Percentiles rank a stretch among this genome's conserved stretches.
These are phyloP conservation scores for Pyrgus malvae DNA, from an alignment of 2,888 invertebrate species.

Conservation along the genomic window DNA sequence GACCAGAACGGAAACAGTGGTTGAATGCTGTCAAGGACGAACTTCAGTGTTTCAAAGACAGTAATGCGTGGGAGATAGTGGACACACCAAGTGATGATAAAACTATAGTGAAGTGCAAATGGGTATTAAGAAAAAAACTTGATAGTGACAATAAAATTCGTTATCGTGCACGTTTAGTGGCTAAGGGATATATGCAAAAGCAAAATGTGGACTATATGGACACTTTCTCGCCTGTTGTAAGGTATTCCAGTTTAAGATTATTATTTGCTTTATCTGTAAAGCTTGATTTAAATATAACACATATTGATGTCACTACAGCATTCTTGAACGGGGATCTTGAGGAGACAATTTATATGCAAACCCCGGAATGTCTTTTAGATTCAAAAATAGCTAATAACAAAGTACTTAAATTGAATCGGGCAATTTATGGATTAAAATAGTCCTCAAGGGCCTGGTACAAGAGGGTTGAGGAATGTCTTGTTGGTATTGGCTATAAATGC, in stretches of 20 bases:
- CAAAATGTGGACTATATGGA: not conserved
- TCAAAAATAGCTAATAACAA: not conserved
- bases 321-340: not conserved
- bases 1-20: not conserved
- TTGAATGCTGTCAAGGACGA: not conserved
- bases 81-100: not conserved
- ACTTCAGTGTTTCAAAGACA: not conserved
- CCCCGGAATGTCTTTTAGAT: not conserved
- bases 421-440: slow-evolving; percentile 30
- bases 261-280: not conserved
- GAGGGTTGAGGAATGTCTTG: slow-evolving; percentile 18
- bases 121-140: slow-evolving; percentile 32
- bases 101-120: slow-evolving; percentile 31
- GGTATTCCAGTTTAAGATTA: not conserved
- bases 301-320: not conserved
- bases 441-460: slow-evolving; percentile 25
- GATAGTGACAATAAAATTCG: slow-evolving; percentile 20
- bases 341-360: not conserved
- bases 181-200: not conserved
- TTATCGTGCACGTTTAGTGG: not conserved
- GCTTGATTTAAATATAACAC: not conserved
- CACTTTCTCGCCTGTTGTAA: not conserved
- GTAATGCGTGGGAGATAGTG: slow-evolving; percentile 1
- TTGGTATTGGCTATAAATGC: slow-evolving; percentile 19
- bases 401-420: slow-evolving; percentile 22